Evolutionary conservation across 2,888 invertebrate species (phyloP).

Genomic region (Tinea trinotella): DNA sequence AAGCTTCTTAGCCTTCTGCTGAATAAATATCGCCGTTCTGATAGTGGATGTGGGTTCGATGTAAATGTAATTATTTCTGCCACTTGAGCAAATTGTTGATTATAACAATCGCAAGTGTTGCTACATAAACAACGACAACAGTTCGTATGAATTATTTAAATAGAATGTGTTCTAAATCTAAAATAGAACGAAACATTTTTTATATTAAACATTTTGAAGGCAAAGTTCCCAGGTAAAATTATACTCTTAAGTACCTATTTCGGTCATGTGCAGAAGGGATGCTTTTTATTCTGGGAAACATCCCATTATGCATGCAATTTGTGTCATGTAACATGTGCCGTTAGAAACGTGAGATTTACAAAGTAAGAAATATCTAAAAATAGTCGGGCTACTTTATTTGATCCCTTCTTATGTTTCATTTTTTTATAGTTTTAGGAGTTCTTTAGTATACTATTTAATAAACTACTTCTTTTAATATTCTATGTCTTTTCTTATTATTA

Average conservation of each 20-base stretch:
- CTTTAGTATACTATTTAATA: too few species aligned
- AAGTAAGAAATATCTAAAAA: slow-evolving; percentile 3
- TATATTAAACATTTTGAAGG: background rate
- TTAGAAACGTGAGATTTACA: slow-evolving; percentile 1
- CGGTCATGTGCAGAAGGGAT: slow-evolving; percentile 1
- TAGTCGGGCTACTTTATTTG: background rate
- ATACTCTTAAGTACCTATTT: background rate
- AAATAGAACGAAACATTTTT: background rate
- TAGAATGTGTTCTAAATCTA: background rate
- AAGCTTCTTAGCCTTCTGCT: slow-evolving; percentile 58
- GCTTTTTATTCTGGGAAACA: slow-evolving; percentile 1
- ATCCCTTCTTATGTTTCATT: background rate
- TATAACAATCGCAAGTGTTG: background rate
- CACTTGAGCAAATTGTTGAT: background rate
- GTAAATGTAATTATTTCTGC: slow-evolving; percentile 3
- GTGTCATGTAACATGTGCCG: slow-evolving; percentile 13
- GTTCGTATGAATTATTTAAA: background rate
- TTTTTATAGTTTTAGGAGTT: background rate
- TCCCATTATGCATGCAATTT: slow-evolving; percentile 6
- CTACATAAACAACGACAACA: background rate
- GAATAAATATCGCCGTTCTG: slow-evolving; percentile 50
- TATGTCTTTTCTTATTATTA: too few species aligned
- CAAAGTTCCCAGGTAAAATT: background rate
- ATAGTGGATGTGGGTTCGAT: slow-evolving; percentile 30
- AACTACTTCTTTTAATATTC: too few species aligned